phyloP scores from a whole-genome alignment of 1,140 invertebrate species.

The Caerostris extrusa region DNA sequence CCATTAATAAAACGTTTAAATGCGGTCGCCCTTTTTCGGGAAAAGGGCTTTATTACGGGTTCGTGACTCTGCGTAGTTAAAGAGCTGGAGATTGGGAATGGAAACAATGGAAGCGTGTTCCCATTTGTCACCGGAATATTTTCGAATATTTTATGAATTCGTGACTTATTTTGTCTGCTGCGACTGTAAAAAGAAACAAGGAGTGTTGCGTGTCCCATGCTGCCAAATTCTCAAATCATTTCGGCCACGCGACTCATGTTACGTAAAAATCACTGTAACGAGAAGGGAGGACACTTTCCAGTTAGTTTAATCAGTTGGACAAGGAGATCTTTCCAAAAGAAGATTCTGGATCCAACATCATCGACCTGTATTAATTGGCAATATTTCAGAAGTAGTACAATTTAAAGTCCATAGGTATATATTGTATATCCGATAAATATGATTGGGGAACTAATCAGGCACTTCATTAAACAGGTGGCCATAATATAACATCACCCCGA shows the following conservation, averaged over 20 bases:
- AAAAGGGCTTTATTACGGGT: constrained; percentile 30
- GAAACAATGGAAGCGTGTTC: constrained; percentile 58
- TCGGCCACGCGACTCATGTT: constrained; percentile 52
- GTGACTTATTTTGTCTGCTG: constrained; percentile 57
- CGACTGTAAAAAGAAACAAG: constrained; percentile 34
- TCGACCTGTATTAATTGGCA: too few relatives aligned
- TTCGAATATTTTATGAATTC: constrained; percentile 70
- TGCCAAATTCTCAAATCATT: constrained; percentile 51
- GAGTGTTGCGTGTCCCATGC: constrained; percentile 21
- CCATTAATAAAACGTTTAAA: constrained; percentile 68
- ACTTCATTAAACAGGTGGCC: too few relatives aligned
- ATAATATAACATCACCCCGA: too few relatives aligned
- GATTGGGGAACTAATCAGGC: too few relatives aligned
- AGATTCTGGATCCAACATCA: too few relatives aligned
- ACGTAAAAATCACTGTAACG: constrained; percentile 49
- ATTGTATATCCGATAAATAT: too few relatives aligned
- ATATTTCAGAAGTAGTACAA: too few relatives aligned
- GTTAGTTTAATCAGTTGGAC: background rate
- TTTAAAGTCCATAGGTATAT: too few relatives aligned
- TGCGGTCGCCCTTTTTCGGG: background rate
- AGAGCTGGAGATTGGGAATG: constrained; percentile 47
- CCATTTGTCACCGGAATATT: constrained; percentile 70
- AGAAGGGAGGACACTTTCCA: constrained; percentile 30
- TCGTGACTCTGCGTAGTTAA: constrained; percentile 62
- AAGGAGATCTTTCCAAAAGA: too few relatives aligned